Conservation (phyloP, 2,888 invertebrate genomes). For the Drosophila flavopinicola region DNA sequence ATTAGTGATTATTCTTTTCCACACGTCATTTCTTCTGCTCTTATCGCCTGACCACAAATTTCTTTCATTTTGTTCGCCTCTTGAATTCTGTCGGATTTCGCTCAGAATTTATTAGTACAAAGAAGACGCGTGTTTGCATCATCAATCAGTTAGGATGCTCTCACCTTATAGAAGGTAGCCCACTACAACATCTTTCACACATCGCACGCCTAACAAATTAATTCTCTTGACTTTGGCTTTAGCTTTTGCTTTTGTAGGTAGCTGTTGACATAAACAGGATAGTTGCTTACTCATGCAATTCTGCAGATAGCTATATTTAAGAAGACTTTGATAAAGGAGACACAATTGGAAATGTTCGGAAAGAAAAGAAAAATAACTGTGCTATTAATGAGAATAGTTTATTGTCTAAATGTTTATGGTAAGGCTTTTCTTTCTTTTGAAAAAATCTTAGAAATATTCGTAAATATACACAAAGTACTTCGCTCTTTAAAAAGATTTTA, state of each 20-base stretch:
- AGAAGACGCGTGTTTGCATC: slow-evolving; percentile 75
- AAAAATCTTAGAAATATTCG: too few species aligned
- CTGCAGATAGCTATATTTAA: not conserved
- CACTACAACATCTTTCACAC: slow-evolving; percentile 47
- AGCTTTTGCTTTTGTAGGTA: slow-evolving; percentile 24
- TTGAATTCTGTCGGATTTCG: slow-evolving; percentile 82
- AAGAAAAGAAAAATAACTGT: too few species aligned
- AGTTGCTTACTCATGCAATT: slow-evolving; percentile 1
- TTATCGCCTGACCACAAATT: slow-evolving; percentile 66
- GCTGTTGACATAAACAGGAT: slow-evolving; percentile 38
- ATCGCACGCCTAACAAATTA: slow-evolving; percentile 56
- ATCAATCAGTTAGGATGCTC: slow-evolving; percentile 75
- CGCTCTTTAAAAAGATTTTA: too few species aligned
- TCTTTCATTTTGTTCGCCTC: slow-evolving; percentile 63
- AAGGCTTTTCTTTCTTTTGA: too few species aligned
- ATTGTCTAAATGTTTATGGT: too few species aligned
- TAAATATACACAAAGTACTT: too few species aligned
- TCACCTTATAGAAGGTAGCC: slow-evolving; percentile 33
- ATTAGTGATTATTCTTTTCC: slow-evolving; percentile 62
- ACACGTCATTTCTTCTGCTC: slow-evolving; percentile 42
- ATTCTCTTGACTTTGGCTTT: slow-evolving; percentile 31
- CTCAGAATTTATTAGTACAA: slow-evolving; percentile 82
- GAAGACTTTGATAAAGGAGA: too few species aligned
- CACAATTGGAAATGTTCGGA: too few species aligned
- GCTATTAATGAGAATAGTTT: too few species aligned